Evolutionary conservation across 2,797 vertebrate genomes (phyloP), one percentile per base, ranked within the genome.

Genomic region (Sebastes iracundus): DNA sequence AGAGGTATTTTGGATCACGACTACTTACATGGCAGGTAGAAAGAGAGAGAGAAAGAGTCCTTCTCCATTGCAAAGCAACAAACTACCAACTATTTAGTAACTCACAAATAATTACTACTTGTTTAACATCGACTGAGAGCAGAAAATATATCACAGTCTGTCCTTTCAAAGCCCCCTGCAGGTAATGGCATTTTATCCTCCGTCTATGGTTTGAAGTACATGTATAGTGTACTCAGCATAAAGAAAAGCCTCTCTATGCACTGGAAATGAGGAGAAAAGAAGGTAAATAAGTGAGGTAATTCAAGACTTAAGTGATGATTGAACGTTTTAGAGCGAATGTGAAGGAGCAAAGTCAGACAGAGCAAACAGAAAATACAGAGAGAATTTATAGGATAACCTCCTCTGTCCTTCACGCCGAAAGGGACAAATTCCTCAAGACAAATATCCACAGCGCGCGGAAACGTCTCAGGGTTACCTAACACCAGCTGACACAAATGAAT

Each of bases 371-470:
- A 46, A 84, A 75, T 9, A 77, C 28, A 18, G 46, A 71, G 63
- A 65, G 76, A 80, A 86, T 89, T 87, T 83, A 81, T 66, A 72
- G 77, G 62, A 88, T 67, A 77, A 81, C 88, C 90, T 91, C 90
- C 71, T 80, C 46, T 53, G 90, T 89, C 93, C 91, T 94, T 91
- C 88, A 88, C 42, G 84, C 80, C 71, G 32, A 79, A 81, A 80
- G 85, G 88, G 79, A 87, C 85, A 85, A 85, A 91, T 81, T 91
- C 71, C 59, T 88, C 82, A 77, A 87, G 88, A 93, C 92, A 88
- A 90, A 94, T 83, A 88, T 80, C 79, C 84, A 68, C 60, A 32
- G 68, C 2, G 67, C 67, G 55, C 83, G 23, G 83, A 82, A 86
- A 81, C 18, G 72, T 83, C 73, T 79, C 80, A 52, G 82, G 68